Conservation (phyloP, 2,113 vertebrate genomes). For the Gavialis gangeticus region DNA sequence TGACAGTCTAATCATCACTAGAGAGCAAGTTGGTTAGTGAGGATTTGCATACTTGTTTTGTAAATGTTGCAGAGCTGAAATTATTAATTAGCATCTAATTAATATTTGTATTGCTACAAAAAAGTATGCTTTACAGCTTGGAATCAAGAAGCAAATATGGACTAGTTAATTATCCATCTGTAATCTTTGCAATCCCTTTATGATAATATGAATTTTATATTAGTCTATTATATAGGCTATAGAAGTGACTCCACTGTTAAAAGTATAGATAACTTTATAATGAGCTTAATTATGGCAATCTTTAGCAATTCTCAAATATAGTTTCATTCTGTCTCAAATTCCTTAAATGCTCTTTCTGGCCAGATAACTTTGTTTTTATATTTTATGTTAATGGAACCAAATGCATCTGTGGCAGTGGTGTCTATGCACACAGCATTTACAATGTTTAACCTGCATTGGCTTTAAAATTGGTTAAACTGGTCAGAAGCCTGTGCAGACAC, state of each 20-base stretch:
- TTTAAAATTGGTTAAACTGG: not conserved
- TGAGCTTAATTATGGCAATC: not conserved
- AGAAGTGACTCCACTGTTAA: not conserved
- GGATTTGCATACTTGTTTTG: conserved; percentile 66
- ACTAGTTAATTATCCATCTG: conserved; percentile 47
- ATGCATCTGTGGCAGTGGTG: not conserved
- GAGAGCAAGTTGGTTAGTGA: conserved; percentile 52
- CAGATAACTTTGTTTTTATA: not conserved
- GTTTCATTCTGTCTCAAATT: not conserved
- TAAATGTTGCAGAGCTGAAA: conserved; percentile 57
- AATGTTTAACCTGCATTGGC: not conserved
- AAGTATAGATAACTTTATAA: not conserved
- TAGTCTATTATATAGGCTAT: not conserved
- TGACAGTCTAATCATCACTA: conserved; percentile 52
- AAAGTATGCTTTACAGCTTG: conserved; percentile 58
- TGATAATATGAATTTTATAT: conserved; percentile 43
- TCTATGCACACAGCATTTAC: not conserved
- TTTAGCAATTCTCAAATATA: not conserved
- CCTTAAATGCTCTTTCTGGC: not conserved
- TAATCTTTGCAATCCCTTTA: conserved; percentile 34
- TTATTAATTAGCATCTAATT: conserved; percentile 73
- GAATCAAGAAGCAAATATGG: conserved; percentile 63
- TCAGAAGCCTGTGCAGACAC: not conserved
- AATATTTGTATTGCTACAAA: conserved; percentile 55
- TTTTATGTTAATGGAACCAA: not conserved